Conservation (phyloP, 2,888 invertebrate genomes). For the Mycalesis mineus region DNA sequence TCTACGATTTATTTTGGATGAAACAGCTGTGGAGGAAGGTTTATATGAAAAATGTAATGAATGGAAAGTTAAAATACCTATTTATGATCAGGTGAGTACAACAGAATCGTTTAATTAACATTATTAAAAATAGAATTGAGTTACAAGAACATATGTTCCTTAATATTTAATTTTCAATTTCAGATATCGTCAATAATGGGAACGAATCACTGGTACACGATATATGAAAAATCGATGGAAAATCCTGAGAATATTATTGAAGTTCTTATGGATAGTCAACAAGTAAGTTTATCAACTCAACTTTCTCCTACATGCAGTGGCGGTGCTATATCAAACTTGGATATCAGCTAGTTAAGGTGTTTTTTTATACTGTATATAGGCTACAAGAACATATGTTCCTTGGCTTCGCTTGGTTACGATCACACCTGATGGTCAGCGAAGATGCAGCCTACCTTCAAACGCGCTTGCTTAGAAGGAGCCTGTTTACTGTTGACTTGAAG, state of each 20-base stretch:
- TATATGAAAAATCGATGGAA: constrained; percentile 75
- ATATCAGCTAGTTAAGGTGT: too few relatives aligned
- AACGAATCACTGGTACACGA: constrained; percentile 78
- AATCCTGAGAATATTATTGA: constrained; percentile 76
- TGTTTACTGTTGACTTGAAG: too few relatives aligned
- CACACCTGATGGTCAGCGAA: too few relatives aligned
- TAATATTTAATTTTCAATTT: constrained; percentile 28
- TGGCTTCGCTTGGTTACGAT: too few relatives aligned
- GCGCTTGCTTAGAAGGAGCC: too few relatives aligned
- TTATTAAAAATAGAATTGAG: neutral
- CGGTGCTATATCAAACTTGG: too few relatives aligned
- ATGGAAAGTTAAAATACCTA: constrained; percentile 80
- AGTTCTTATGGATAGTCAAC: constrained; percentile 74
- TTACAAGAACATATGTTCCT: neutral
- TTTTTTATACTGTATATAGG: too few relatives aligned
- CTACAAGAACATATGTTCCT: too few relatives aligned
- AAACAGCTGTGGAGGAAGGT: constrained; percentile 62
- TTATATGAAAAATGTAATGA: constrained; percentile 67
- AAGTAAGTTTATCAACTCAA: constrained; percentile 58
- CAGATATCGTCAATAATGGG: constrained; percentile 78
- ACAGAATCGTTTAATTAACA: neutral
- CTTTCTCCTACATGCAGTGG: too few relatives aligned
- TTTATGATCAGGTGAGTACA: constrained; percentile 78
- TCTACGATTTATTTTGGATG: constrained; percentile 62
- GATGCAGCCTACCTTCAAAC: too few relatives aligned